phyloP scores from a whole-genome alignment of 2,113 vertebrate genomes.

The Strix uralensis region DNA sequence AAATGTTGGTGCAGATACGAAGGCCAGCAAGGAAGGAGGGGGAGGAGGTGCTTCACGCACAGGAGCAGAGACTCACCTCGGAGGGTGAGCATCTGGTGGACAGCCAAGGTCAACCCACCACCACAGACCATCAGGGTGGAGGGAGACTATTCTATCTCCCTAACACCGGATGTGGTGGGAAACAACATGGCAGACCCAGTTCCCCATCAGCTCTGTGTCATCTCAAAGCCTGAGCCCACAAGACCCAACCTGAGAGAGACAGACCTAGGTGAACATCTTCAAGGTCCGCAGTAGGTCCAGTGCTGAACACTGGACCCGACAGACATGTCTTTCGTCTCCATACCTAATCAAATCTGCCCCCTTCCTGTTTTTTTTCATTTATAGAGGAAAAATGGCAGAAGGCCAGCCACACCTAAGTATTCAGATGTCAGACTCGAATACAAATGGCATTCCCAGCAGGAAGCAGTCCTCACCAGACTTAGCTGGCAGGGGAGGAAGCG shows the following conservation, averaged over 20 bases:
- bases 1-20: background rate
- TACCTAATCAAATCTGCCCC: background rate
- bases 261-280: background rate
- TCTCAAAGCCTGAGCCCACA: background rate
- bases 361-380: background rate
- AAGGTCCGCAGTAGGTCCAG: background rate
- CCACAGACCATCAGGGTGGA: background rate
- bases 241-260: background rate
- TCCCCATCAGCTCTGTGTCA: fast-evolving
- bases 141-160: background rate
- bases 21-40: background rate
- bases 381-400: slow-evolving; percentile 20
- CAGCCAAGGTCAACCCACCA: background rate
- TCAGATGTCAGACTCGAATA: slow-evolving; percentile 29
- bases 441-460: background rate
- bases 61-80: background rate
- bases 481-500: background rate
- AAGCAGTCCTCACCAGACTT: background rate
- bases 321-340: background rate
- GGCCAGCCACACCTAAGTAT: slow-evolving; percentile 28
- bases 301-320: fast-evolving
- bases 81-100: background rate
- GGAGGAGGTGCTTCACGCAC: background rate
- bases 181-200: background rate
- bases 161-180: background rate